A percentile compares a stretch with the other conserved stretches of the same genome.
Evolutionary conservation across 1,140 invertebrate species (phyloP).

Genomic region (Pristionchus pacificus): DNA sequence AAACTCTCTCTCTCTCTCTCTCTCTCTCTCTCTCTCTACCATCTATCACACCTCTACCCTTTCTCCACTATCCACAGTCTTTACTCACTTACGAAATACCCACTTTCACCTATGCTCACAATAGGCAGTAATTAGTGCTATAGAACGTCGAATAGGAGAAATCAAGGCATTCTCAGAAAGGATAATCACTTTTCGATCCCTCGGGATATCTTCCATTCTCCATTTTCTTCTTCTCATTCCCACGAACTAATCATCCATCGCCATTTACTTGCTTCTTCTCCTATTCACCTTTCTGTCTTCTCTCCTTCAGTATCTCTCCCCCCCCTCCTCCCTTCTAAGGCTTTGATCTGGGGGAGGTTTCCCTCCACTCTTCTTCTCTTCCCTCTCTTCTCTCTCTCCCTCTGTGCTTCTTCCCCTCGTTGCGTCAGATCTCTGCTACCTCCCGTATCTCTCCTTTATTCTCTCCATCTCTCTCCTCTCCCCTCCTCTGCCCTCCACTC

Average conservation of each 20-base stretch:
- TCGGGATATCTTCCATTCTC: not conserved
- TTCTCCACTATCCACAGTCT: too few relatives aligned
- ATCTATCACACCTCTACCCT: too few relatives aligned
- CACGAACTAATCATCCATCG: not conserved
- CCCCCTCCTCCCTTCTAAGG: not conserved
- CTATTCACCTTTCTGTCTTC: not conserved
- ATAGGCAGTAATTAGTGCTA: too few relatives aligned
- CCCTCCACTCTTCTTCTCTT: not conserved
- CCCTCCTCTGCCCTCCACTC: not conserved
- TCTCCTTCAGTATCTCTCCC: not conserved
- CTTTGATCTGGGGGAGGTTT: too few relatives aligned
- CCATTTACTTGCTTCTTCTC: not conserved
- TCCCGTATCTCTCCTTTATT: not conserved
- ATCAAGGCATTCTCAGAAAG: too few relatives aligned
- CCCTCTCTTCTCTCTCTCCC: not conserved
- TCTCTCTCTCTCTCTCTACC: too few relatives aligned
- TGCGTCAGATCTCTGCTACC: not conserved
- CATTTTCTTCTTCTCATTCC: not conserved
- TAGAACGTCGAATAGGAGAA: too few relatives aligned
- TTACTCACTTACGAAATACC: too few relatives aligned
- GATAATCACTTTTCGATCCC: not conserved
- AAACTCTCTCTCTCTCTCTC: too few relatives aligned
- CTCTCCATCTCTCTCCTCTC: not conserved
- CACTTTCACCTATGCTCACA: too few relatives aligned
- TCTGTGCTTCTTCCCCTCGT: not conserved